These are phyloP conservation scores for Caenorhabditis sulstoni DNA, from an alignment of 2,888 invertebrate genomes.

Conservation along the genomic window DNA sequence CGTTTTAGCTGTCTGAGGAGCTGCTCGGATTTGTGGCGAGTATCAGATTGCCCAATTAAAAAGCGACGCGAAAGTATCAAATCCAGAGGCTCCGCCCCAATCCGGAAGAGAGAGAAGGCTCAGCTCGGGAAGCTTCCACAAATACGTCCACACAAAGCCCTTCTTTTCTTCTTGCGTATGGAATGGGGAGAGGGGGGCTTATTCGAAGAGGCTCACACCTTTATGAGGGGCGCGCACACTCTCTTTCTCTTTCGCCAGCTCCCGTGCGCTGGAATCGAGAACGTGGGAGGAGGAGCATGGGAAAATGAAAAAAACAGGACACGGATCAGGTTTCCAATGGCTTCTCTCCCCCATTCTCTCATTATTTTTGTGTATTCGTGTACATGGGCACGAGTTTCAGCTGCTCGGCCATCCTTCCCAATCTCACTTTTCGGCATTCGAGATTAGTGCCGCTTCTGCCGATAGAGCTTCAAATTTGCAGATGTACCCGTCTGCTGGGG, in stretches of 20 bases:
- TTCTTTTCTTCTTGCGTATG: slow-evolving; percentile 23
- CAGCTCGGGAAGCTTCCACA: slow-evolving; percentile 27
- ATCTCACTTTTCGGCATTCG: not conserved
- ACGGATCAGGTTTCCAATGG: slow-evolving; percentile 51
- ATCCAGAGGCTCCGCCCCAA: slow-evolving; percentile 39
- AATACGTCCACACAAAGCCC: slow-evolving; percentile 10
- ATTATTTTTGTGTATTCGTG: slow-evolving; percentile 43
- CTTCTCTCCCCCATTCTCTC: slow-evolving; percentile 25
- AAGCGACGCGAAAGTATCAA: slow-evolving; percentile 57
- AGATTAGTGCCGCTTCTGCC: not conserved
- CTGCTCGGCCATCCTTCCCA: slow-evolving; percentile 12
- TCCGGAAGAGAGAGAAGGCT: slow-evolving; percentile 14
- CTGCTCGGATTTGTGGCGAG: slow-evolving; percentile 48
- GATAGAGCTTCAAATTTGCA: not conserved
- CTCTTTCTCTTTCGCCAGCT: too few relatives aligned
- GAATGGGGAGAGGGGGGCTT: too few relatives aligned
- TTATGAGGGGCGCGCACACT: slow-evolving; percentile 11
- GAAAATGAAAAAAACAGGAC: not conserved
- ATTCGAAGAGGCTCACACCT: slow-evolving; percentile 39
- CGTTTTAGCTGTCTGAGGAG: slow-evolving; percentile 36
- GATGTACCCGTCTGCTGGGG: not conserved
- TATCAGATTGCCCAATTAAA: slow-evolving; percentile 63
- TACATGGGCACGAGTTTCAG: slow-evolving; percentile 26
- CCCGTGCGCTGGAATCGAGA: slow-evolving; percentile 23
- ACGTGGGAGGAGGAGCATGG: slow-evolving; percentile 9